These are phyloP conservation scores for Drosophila persimilis DNA, from an alignment of 1,140 invertebrate genomes.

Conservation along the genomic window DNA sequence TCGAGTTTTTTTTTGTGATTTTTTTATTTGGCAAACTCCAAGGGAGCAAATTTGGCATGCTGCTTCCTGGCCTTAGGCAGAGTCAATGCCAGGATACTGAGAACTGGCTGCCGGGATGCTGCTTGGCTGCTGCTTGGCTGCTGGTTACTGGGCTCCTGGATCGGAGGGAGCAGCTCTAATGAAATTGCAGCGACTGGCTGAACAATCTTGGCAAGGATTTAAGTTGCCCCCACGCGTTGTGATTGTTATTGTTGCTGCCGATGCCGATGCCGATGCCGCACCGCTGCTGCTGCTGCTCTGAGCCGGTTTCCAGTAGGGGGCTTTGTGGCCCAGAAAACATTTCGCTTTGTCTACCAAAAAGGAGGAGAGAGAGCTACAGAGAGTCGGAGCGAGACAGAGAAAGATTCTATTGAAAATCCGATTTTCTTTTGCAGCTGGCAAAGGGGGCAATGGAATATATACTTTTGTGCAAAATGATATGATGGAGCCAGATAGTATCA, in stretches of 20 bases:
- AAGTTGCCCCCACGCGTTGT: conserved; percentile 10
- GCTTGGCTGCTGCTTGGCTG: too few relatives aligned
- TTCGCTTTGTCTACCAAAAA: conserved; percentile 21
- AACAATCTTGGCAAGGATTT: conserved; percentile 36
- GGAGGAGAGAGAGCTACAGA: too few relatives aligned
- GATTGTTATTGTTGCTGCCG: conserved; percentile 6
- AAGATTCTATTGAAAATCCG: conserved; percentile 36
- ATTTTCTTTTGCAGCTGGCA: conserved; percentile 13
- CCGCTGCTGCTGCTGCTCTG: too few relatives aligned
- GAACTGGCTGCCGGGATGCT: background rate
- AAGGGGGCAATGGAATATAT: background rate
- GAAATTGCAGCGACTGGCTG: conserved; percentile 43
- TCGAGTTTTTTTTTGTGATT: conserved; percentile 1
- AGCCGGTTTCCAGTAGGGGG: too few relatives aligned
- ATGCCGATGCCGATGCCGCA: too few relatives aligned
- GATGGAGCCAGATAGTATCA: too few relatives aligned
- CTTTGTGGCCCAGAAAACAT: conserved; percentile 27
- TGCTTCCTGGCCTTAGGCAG: conserved; percentile 5
- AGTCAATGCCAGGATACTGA: conserved; percentile 22
- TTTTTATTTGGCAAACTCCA: conserved; percentile 8
- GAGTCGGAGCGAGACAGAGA: background rate
- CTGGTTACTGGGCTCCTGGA: too few relatives aligned
- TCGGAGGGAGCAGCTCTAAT: conserved; percentile 17
- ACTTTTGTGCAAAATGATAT: too few relatives aligned
- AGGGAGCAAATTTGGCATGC: conserved; percentile 12